A percentile compares a stretch with the other conserved stretches of the same genome.
Conservation (phyloP, 2,888 invertebrate species). For the Anoplius nigerrimus region DNA sequence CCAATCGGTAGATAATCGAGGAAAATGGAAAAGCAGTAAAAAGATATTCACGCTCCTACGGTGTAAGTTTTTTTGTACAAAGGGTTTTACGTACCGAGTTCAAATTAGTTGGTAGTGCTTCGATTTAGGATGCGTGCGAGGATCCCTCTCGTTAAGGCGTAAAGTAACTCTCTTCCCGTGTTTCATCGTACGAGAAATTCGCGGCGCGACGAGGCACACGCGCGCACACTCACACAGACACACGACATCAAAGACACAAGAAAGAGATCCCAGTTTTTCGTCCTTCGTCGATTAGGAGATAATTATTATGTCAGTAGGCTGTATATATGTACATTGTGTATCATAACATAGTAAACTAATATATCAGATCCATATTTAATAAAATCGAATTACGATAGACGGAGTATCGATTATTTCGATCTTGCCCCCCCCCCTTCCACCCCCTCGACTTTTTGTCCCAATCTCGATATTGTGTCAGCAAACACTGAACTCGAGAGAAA, state of each 20-base stretch:
- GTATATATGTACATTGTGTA: conserved; percentile 75
- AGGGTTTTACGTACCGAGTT: conserved; percentile 36
- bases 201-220: too few relatives aligned
- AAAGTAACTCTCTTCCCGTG: too few relatives aligned
- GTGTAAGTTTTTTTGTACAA: conserved; percentile 33
- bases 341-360: conserved; percentile 68
- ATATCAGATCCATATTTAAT: conserved; percentile 71
- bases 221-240: neutral
- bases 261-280: conserved; percentile 49
- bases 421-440: neutral
- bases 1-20: too few relatives aligned
- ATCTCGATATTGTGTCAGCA: conserved; percentile 21
- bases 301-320: conserved; percentile 53
- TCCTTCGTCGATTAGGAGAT: conserved; percentile 46
- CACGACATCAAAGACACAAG: conserved; percentile 25
- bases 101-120: conserved; percentile 42
- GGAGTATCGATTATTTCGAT: neutral
- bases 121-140: too few relatives aligned
- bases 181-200: too few relatives aligned
- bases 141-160: too few relatives aligned
- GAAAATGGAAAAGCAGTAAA: too few relatives aligned
- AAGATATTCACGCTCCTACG: conserved; percentile 21
- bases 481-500: conserved; percentile 38
- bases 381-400: conserved; percentile 54
- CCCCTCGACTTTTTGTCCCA: neutral